Evolutionary conservation across 2,888 invertebrate species (phyloP).

Genomic region (Alitta virens): DNA sequence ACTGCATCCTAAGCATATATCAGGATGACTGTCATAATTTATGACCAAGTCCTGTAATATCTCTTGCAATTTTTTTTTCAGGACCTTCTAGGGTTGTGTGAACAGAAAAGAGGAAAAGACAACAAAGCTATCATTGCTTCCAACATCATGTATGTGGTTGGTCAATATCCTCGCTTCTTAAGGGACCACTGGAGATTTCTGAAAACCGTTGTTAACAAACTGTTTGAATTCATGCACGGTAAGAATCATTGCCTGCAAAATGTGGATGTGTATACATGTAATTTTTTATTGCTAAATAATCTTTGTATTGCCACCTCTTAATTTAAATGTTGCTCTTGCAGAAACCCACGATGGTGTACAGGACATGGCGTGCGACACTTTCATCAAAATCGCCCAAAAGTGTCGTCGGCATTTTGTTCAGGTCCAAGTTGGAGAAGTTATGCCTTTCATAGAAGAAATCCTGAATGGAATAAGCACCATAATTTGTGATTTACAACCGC

Average conservation of each 20-base stretch:
- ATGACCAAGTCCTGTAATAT: no score
- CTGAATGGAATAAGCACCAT: conserved; percentile 92
- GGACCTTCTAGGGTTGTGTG: conserved; percentile 90
- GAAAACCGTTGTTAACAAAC: conserved; percentile 98
- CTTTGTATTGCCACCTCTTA: no score
- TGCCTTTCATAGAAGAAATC: conserved; percentile 99
- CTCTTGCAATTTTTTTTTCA: no score
- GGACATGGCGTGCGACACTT: conserved; percentile 99
- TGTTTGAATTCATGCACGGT: conserved; percentile 99
- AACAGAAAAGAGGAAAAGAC: conserved; percentile 96
- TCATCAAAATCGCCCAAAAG: conserved; percentile 98
- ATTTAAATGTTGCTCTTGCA: conserved; percentile 42
- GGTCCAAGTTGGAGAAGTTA: conserved; percentile 90
- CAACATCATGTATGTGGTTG: conserved; percentile 99
- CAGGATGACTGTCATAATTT: no score
- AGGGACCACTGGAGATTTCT: conserved; percentile 99
- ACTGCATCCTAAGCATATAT: no score
- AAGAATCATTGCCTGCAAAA: conserved; percentile 24
- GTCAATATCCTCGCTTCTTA: conserved; percentile 96
- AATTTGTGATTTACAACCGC: conserved; percentile 97
- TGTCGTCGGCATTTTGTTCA: conserved; percentile 96
- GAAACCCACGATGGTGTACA: conserved; percentile 99
- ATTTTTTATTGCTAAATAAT: neutral
- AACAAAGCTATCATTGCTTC: conserved; percentile 99
- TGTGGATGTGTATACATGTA: neutral